Conservation (phyloP, 2,113 vertebrate species). For the Neotoma lepida region DNA sequence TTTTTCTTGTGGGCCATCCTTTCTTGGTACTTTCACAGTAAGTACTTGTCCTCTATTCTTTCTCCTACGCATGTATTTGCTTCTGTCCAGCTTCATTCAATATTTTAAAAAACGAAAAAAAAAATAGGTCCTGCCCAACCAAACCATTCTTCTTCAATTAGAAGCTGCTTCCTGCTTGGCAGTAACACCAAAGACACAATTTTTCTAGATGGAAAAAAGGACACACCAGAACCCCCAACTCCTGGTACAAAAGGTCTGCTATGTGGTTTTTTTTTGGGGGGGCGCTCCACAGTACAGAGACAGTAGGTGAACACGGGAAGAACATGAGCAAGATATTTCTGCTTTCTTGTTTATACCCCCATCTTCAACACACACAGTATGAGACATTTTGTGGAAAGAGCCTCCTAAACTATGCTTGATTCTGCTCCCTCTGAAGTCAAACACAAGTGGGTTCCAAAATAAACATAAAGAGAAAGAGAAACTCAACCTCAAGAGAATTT, state of each 20-base stretch:
- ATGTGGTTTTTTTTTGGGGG: neutral
- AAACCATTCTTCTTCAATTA: constrained; percentile 33
- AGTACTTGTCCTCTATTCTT: constrained; percentile 22
- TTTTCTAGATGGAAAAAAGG: constrained; percentile 39
- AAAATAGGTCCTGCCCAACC: constrained; percentile 28
- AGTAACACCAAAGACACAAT: neutral
- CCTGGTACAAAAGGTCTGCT: neutral
- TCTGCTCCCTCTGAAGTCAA: constrained; percentile 44
- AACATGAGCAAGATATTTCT: neutral
- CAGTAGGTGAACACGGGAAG: neutral
- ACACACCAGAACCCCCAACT: neutral
- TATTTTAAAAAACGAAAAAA: constrained; percentile 50
- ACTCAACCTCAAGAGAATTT: constrained; percentile 65
- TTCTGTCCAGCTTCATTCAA: constrained; percentile 50
- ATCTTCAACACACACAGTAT: neutral
- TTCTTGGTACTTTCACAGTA: constrained; percentile 6
- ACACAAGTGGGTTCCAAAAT: constrained; percentile 43
- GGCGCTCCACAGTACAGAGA: neutral
- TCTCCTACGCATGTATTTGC: constrained; percentile 49
- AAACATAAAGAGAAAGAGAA: constrained; percentile 60
- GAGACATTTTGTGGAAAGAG: constrained; percentile 5
- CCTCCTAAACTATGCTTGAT: constrained; percentile 2
- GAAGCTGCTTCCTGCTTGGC: constrained; percentile 14
- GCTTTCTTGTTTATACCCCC: neutral
- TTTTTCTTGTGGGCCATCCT: neutral